Evolutionary conservation across 92 coral and sea anemone species (phyloP).

Genomic region (Pocillopora grandis): DNA sequence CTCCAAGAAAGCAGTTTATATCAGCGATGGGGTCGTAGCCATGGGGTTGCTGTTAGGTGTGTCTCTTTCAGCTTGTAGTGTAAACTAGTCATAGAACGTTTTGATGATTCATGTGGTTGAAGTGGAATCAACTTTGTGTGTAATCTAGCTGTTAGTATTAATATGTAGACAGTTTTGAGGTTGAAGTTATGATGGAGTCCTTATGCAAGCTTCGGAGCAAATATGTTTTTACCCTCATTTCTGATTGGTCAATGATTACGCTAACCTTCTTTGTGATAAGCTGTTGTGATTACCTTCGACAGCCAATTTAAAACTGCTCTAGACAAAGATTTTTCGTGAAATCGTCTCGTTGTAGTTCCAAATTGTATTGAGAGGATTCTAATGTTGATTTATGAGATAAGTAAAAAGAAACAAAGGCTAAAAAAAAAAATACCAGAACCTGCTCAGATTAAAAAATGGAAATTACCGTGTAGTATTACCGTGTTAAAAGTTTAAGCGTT

Average conservation of each 20-base stretch:
- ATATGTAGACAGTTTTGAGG: not conserved
- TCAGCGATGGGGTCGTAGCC: not conserved
- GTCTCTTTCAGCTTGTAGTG: not conserved
- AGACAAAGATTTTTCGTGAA: not conserved
- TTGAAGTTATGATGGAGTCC: not conserved
- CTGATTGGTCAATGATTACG: not conserved
- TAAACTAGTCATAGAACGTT: not conserved
- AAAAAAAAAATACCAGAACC: not conserved
- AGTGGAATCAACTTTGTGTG: not conserved
- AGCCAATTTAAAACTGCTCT: not conserved
- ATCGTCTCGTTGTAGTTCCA: not conserved
- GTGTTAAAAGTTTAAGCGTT: not conserved
- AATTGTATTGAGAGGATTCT: not conserved
- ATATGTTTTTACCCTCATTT: not conserved
- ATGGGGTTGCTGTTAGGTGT: not conserved
- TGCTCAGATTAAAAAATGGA: not conserved
- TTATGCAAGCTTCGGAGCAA: not conserved
- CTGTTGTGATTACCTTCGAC: not conserved
- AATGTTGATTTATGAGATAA: not conserved
- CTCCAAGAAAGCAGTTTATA: not conserved
- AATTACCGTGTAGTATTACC: not conserved
- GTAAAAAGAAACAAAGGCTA: too few relatives aligned
- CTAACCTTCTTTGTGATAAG: not conserved
- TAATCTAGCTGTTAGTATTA: not conserved
- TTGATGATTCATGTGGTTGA: not conserved